phyloP scores from a whole-genome alignment of 2,888 invertebrate species.

The Cremastinae sp. region DNA sequence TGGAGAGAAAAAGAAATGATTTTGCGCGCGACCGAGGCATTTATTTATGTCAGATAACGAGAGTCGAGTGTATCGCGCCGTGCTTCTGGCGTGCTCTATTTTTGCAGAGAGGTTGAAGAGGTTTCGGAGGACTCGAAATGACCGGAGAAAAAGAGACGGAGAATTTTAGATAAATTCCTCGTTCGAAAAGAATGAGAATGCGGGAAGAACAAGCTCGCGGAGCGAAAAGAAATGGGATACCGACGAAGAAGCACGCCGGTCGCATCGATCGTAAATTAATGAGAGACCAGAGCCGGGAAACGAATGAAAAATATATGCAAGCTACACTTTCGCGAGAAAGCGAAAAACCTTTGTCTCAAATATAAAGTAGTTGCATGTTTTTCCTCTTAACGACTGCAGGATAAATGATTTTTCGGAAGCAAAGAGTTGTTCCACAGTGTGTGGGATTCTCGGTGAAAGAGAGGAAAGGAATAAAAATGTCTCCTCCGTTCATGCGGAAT shows the following conservation, averaged over 20 bases:
- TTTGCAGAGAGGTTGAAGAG: slow-evolving; percentile 65
- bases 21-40: slow-evolving; percentile 53
- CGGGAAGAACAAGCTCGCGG: slow-evolving; percentile 29
- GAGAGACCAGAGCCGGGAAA: slow-evolving; percentile 16
- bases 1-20: slow-evolving; percentile 15
- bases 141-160: slow-evolving; percentile 40
- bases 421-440: not conserved
- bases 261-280: slow-evolving; percentile 55
- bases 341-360: too few species aligned
- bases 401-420: not conserved
- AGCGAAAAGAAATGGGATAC: slow-evolving; percentile 21
- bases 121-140: slow-evolving; percentile 63
- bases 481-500: slow-evolving; percentile 13
- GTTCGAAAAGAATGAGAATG: slow-evolving; percentile 13
- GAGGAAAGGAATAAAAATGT: not conserved
- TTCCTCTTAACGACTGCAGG: not conserved
- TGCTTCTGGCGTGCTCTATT: slow-evolving; percentile 62
- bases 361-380: too few species aligned
- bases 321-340: slow-evolving; percentile 29
- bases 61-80: slow-evolving; percentile 63
- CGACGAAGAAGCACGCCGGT: slow-evolving; percentile 29
- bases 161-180: slow-evolving; percentile 57
- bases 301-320: slow-evolving; percentile 4
- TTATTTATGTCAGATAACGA: slow-evolving; percentile 71
- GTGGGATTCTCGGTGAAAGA: too few species aligned